Evolutionary conservation across 2,113 vertebrate genomes (phyloP), one percentile per base, ranked within the genome.

Genomic region (Scalopus aquaticus): DNA sequence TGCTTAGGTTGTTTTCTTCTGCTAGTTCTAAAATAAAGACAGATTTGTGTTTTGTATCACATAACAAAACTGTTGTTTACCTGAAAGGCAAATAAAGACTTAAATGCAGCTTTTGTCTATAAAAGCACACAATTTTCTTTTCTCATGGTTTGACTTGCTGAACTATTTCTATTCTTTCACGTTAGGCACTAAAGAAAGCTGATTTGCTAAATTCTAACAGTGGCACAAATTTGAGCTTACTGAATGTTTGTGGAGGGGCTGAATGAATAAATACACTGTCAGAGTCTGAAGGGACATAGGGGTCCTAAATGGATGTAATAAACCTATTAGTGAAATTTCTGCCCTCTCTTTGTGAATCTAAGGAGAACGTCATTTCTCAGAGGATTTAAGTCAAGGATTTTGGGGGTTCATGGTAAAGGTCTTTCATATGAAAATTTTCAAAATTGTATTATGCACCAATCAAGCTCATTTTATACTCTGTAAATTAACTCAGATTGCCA

Each of bases 131-230:
- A 20, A 69, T 93, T 58, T 67, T 60, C 35, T 90, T 78, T 42
- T 82, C 35, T 91, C 65, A 46, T 1, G 54, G 13, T n/a, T 16
- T 60, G 24, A 56, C 24, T 94, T 96, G 72, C 4, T 49, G 88
- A 93, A 67, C 60, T 42, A 49, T 73, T 94, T 39, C 44, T 92
- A 46, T 81, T 87, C 24, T n/a, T 95, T 90, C 74, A 74, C 60
- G 4, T 37, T 35, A 88, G 17, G 67, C 28, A 35, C 35, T 65
- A 44, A 77, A 64, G 78, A 93, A 79, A 72, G 72, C 69, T 46
- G 35, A 91, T 46, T 74, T 73, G 35, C 26, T 72, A 17, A 35
- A 81, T 96, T 90, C 74, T 74, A 70, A 93, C 15, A 54, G 2
- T 77, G 65, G 60, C 17, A 83, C 46, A 84, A 81, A 84, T 39